phyloP scores from a whole-genome alignment of 2,888 invertebrate genomes.

The Deroplatys truncata region DNA sequence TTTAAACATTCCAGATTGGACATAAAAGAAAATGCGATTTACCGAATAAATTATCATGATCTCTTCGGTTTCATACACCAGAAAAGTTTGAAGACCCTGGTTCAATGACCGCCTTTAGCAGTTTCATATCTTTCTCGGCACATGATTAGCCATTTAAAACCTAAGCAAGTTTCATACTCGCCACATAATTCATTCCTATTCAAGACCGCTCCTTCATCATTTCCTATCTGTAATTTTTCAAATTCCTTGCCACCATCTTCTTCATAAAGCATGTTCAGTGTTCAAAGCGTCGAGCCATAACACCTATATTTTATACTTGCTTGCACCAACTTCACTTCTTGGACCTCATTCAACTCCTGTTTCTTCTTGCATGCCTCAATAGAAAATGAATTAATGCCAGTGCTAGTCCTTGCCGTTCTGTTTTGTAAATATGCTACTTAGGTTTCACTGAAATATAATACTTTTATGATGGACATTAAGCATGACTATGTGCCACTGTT shows the following conservation, averaged over 20 bases:
- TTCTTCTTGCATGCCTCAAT: background rate
- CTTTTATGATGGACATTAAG: no score
- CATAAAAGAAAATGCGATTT: no score
- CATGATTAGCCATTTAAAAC: background rate
- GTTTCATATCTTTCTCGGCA: background rate
- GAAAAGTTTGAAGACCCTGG: background rate
- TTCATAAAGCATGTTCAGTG: background rate
- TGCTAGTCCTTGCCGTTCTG: no score
- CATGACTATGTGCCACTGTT: no score
- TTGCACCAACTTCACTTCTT: background rate
- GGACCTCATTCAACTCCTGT: background rate
- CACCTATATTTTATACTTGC: background rate
- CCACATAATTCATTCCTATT: background rate
- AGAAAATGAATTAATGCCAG: background rate
- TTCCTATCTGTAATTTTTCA: background rate
- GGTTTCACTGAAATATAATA: no score
- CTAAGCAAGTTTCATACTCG: background rate
- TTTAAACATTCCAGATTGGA: no score
- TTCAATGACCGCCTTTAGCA: background rate
- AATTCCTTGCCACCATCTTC: background rate
- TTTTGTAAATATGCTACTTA: no score
- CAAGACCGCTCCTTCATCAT: background rate
- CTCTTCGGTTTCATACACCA: no score
- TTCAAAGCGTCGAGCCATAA: background rate
- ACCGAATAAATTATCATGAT: no score